phyloP scores from a whole-genome alignment of 2,113 vertebrate genomes.

The Hassar affinis region DNA sequence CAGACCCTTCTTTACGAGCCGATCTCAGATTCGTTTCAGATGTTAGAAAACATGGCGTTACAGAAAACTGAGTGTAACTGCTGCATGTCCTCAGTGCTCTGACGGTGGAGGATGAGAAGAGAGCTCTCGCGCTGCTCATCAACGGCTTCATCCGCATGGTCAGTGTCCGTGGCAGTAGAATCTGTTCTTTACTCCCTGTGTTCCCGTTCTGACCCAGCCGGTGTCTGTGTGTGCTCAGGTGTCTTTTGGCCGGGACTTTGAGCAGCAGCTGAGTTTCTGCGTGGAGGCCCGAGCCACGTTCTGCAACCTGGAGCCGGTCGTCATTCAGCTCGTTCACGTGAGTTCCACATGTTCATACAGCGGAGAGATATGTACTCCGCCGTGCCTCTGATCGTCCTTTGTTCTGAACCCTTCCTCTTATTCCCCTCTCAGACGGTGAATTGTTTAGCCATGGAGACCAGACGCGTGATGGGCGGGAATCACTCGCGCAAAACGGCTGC shows the following conservation, averaged over 20 bases:
- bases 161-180: slow-evolving; percentile 61
- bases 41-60: too few species aligned
- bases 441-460: slow-evolving; percentile 93
- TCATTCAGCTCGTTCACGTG: slow-evolving; percentile 93
- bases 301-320: slow-evolving; percentile 92
- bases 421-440: slow-evolving; percentile 82
- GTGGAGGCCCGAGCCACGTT: slow-evolving; percentile 94
- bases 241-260: slow-evolving; percentile 95
- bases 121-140: slow-evolving; percentile 84
- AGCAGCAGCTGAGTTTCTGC: slow-evolving; percentile 96
- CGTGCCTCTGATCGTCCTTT: neutral
- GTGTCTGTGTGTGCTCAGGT: slow-evolving; percentile 71
- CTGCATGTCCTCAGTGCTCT: slow-evolving; percentile 77
- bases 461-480: slow-evolving; percentile 89
- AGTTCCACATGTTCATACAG: too few species aligned
- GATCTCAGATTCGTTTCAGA: too few species aligned
- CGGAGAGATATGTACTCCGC: too few species aligned
- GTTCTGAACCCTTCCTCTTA: neutral
- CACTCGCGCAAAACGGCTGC: slow-evolving; percentile 95
- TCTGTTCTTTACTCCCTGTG: too few species aligned
- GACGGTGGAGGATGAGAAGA: slow-evolving; percentile 93
- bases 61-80: too few species aligned
- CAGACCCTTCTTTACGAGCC: too few species aligned
- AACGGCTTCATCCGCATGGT: slow-evolving; percentile 96
- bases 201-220: neutral